Percentiles rank a stretch among this genome's conserved stretches.
Conservation (phyloP, 1,140 invertebrate species). For the Parasteatoda tepidariorum region DNA sequence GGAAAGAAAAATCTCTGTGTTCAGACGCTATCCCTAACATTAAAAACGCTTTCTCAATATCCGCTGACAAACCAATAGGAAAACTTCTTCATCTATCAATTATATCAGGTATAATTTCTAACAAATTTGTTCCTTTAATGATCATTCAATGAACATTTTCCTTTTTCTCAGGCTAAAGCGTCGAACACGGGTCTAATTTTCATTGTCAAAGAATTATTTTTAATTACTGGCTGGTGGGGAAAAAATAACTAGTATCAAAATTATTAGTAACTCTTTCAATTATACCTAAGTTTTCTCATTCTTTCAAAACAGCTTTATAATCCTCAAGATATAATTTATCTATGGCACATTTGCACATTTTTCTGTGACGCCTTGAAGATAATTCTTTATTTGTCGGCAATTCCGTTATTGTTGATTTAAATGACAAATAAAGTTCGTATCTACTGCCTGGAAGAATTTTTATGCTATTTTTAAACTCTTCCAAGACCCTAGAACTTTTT, state of each 20-base stretch:
- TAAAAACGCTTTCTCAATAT: background rate
- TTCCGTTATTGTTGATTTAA: background rate
- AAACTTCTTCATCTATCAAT: background rate
- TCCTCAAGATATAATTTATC: too few relatives aligned
- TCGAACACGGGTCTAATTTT: too few relatives aligned
- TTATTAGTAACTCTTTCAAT: too few relatives aligned
- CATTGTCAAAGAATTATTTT: too few relatives aligned
- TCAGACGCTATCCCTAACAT: background rate
- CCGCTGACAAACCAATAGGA: background rate
- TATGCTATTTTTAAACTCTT: too few relatives aligned
- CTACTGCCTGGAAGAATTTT: constrained; percentile 1
- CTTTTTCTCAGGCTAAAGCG: background rate
- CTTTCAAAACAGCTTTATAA: too few relatives aligned
- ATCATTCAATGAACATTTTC: background rate
- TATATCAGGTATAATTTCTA: background rate
- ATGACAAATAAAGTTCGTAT: background rate
- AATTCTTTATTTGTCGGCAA: background rate
- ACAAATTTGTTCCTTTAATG: background rate
- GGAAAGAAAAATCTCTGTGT: background rate
- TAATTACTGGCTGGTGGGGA: too few relatives aligned
- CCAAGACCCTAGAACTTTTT: too few relatives aligned
- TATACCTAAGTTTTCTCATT: too few relatives aligned
- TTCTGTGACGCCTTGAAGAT: background rate
- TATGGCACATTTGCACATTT: background rate
- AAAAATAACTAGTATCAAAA: too few relatives aligned